Base-by-base conservation (phyloP, 2,797 vertebrate species). In the Chaetophractus vellerosus region DNA sequence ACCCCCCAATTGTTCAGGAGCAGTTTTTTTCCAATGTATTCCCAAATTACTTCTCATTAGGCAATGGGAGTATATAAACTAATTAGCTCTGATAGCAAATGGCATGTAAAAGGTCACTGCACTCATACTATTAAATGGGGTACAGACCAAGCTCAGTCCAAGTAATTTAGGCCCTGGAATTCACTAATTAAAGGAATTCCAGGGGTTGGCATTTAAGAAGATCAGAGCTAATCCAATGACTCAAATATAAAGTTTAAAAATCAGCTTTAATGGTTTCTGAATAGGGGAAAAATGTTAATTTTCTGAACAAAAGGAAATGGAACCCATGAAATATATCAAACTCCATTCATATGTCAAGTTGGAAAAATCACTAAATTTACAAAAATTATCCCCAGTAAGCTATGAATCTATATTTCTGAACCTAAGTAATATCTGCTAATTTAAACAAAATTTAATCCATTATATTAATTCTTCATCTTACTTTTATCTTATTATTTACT, bases 241-340 rank as follows among this genome's bases (percentile, higher is more conserved):
- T 14, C 26, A 91, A 55, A 38, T 21, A 57, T 61, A 78, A 87
- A 64, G 12, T 71, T 96, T 91, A 50, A 69, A 66, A 81, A n/a
- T 85, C 31, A 82, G 15, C 18, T 78, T 78, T 52, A 95, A 84
- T 72, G 19, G 24, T 81, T 91, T 91, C 5, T 90, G 9, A 91
- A 52, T 10, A 59, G 36, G 4, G 15, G 9, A 41, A 88, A 88
- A 24, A n/a, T 52, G 11, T 59, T 80, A 84, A 81, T 41, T 50
- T 63, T 93, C 41, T 63, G 24, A 85, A 66, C 59, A 91, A 86
- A 96, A 36, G 3, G 26, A 86, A 89, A 72, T 7, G 36, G 88
- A 76, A 72, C 0, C 1, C 59, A 45, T 55, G 76, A 88, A 80
- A 88, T 66, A 95, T 69, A 86, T 59, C 26, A 87, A 86, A 74